phyloP scores from a whole-genome alignment of 2,888 invertebrate genomes.

The Eupelmus urozonus region DNA sequence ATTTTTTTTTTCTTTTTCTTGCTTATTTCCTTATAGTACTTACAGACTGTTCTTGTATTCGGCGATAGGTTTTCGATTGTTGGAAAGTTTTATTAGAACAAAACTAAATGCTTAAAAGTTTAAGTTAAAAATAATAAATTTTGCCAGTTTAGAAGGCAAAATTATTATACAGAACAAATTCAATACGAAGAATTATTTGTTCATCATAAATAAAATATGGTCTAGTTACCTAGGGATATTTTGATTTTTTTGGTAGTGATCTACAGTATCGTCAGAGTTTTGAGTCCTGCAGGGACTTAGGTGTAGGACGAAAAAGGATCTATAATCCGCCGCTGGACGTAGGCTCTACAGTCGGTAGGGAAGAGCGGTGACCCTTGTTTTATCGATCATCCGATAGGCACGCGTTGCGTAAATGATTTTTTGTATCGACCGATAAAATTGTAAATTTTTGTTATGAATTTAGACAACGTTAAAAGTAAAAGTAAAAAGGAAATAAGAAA shows the following conservation, averaged over 20 bases:
- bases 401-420: slow-evolving; percentile 9
- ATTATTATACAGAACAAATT: no score
- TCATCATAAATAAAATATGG: no score
- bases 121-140: background rate
- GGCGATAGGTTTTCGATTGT: no score
- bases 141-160: background rate
- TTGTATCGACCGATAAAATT: slow-evolving; percentile 43
- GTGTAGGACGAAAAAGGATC: slow-evolving; percentile 58
- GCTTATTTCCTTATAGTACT: background rate
- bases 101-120: no score
- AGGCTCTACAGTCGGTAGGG: slow-evolving; percentile 59
- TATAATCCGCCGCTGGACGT: slow-evolving; percentile 5
- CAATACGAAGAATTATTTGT: no score
- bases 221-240: no score
- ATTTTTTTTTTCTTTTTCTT: slow-evolving; percentile 1
- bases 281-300: slow-evolving; percentile 26
- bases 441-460: background rate
- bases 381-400: slow-evolving; percentile 49
- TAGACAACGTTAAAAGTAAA: no score
- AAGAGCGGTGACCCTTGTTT: slow-evolving; percentile 39
- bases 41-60: no score
- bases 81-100: no score
- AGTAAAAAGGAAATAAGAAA: no score
- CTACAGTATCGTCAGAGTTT: slow-evolving; percentile 58
- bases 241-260: slow-evolving; percentile 44